A percentile compares a stretch with the other conserved stretches of the same genome.
These are phyloP conservation scores for Charaxes varanes DNA, from an alignment of 1,140 invertebrate genomes.

Conservation along the genomic window DNA sequence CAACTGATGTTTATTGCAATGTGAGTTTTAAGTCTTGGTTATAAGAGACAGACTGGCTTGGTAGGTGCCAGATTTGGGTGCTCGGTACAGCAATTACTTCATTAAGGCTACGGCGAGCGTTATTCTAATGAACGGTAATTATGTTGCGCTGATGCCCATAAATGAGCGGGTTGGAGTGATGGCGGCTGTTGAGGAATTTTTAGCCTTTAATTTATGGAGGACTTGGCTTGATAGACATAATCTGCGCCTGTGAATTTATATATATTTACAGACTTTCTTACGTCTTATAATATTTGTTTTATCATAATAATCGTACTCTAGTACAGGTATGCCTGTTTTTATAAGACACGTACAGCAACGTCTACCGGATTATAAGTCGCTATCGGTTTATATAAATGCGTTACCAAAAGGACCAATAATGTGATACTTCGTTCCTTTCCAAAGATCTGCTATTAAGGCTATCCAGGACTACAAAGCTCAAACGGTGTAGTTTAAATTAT, in stretches of 20 bases:
- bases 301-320: too few relatives aligned
- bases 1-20: conserved; percentile 1
- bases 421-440: too few relatives aligned
- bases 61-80: conserved; percentile 2
- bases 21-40: neutral
- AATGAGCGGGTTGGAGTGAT: conserved; percentile 25
- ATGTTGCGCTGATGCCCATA: conserved; percentile 43
- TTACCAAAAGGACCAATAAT: too few relatives aligned
- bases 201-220: conserved; percentile 17
- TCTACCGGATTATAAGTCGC: too few relatives aligned
- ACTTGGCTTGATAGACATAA: conserved; percentile 11
- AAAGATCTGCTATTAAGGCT: too few relatives aligned
- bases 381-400: too few relatives aligned
- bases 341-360: too few relatives aligned
- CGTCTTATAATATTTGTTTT: too few relatives aligned
- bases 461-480: too few relatives aligned
- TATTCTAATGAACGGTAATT: conserved; percentile 55
- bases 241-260: conserved; percentile 8
- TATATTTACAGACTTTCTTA: too few relatives aligned
- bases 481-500: too few relatives aligned
- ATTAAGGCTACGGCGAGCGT: conserved; percentile 48
- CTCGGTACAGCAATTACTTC: conserved; percentile 46
- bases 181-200: conserved; percentile 19
- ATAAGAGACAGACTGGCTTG: neutral
- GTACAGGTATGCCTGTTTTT: too few relatives aligned